Evolutionary conservation across 2,797 vertebrate genomes (phyloP).

Genomic region (Argyrosomus regius): DNA sequence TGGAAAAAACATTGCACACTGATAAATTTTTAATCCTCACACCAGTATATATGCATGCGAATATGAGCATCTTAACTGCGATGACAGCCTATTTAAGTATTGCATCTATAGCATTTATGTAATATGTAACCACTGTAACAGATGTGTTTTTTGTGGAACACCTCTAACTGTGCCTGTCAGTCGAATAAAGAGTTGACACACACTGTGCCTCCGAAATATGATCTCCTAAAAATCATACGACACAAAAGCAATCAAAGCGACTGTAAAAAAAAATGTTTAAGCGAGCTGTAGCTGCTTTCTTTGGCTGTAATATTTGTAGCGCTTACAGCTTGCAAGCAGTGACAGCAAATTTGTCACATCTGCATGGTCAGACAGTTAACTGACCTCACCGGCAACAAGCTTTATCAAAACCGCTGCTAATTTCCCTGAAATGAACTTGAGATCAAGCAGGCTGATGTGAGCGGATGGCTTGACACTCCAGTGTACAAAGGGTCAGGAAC

Average conservation of each 20-base stretch:
- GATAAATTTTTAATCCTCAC: background rate
- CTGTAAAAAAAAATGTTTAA: background rate
- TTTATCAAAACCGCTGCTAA: constrained; percentile 78
- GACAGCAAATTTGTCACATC: constrained; percentile 67
- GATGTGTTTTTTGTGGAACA: background rate
- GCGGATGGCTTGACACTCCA: constrained; percentile 61
- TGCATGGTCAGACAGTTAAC: constrained; percentile 60
- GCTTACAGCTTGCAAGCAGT: constrained; percentile 26
- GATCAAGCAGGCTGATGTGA: constrained; percentile 70
- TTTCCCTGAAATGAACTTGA: constrained; percentile 71
- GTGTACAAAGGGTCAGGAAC: constrained; percentile 69
- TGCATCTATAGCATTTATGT: background rate
- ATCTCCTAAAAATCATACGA: background rate
- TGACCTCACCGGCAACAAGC: constrained; percentile 70
- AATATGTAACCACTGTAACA: background rate
- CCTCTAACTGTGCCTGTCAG: background rate
- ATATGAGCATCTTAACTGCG: background rate
- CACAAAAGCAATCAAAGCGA: constrained; percentile 7
- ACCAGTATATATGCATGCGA: background rate
- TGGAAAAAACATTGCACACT: background rate
- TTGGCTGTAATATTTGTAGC: constrained; percentile 28
- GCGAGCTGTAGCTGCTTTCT: constrained; percentile 13
- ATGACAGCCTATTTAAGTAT: background rate
- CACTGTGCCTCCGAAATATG: background rate
- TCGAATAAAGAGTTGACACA: background rate